Evolutionary conservation across 2,113 vertebrate genomes (phyloP).

Genomic region (Hippocampus guttulatus): DNA sequence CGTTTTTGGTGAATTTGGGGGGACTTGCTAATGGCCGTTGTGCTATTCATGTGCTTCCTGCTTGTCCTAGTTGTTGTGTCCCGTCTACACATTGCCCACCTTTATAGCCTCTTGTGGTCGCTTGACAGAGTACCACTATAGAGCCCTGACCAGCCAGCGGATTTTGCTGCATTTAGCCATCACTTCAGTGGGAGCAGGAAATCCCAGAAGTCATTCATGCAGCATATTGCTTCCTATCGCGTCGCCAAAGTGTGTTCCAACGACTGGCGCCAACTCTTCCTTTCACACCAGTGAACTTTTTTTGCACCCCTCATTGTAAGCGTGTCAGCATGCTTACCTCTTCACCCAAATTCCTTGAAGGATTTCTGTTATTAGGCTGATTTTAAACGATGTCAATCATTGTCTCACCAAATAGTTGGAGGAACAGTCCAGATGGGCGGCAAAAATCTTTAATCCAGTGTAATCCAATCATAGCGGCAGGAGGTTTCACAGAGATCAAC

Average conservation of each 20-base stretch:
- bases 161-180: constrained; percentile 56
- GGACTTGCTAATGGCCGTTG: constrained; percentile 58
- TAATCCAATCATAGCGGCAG: constrained; percentile 59
- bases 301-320: constrained; percentile 16
- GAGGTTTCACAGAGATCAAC: constrained; percentile 43
- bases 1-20: constrained; percentile 19
- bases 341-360: constrained; percentile 32
- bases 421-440: constrained; percentile 46
- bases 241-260: constrained; percentile 51
- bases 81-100: constrained; percentile 25
- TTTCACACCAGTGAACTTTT: constrained; percentile 26
- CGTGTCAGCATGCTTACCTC: constrained; percentile 14
- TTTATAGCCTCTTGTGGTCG: constrained; percentile 20
- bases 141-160: constrained; percentile 14
- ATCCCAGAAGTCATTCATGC: constrained; percentile 70
- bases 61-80: constrained; percentile 47
- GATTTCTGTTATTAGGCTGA: constrained; percentile 62
- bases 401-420: constrained; percentile 37
- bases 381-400: constrained; percentile 59
- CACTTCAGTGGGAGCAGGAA: constrained; percentile 67
- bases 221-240: constrained; percentile 74
- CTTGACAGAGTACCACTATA: constrained; percentile 28
- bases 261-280: constrained; percentile 52
- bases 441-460: constrained; percentile 44
- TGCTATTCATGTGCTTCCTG: constrained; percentile 54